Evolutionary conservation across 2,888 invertebrate species (phyloP).

Genomic region (Sclerodermus sp.): DNA sequence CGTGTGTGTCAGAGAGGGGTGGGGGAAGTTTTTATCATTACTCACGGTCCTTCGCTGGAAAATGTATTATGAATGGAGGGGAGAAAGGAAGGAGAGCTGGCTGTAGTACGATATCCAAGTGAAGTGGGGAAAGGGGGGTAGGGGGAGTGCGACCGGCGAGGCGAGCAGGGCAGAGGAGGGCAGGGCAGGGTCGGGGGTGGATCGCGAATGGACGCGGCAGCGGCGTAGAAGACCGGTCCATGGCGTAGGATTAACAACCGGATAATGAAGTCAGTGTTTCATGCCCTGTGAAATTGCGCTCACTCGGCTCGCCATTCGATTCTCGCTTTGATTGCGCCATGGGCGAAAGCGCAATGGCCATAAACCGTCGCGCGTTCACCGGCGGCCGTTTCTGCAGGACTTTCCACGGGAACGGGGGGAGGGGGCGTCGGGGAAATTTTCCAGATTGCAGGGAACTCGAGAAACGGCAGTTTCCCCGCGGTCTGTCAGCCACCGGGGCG

Average conservation of each 20-base stretch:
- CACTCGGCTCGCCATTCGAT: conserved; percentile 49
- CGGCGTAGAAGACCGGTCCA: conserved; percentile 8
- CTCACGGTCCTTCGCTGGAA: no score
- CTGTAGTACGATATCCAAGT: no score
- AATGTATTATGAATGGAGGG: no score
- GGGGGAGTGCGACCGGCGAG: no score
- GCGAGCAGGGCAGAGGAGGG: no score
- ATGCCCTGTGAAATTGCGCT: conserved; percentile 56
- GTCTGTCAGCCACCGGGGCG: no score
- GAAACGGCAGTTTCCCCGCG: no score
- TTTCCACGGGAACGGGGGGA: conserved; percentile 23
- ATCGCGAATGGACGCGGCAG: background rate
- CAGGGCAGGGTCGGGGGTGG: background rate
- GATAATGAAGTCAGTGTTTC: conserved; percentile 58
- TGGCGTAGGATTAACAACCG: conserved; percentile 54
- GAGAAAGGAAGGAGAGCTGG: no score
- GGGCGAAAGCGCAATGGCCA: conserved; percentile 44
- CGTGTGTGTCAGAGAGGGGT: no score
- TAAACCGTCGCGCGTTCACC: conserved; percentile 36
- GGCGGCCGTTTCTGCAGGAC: conserved; percentile 15
- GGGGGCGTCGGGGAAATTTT: conserved; percentile 16
- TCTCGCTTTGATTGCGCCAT: conserved; percentile 51
- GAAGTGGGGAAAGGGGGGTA: no score
- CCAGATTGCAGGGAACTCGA: conserved; percentile 14
- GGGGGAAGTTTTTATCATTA: no score